Evolutionary conservation across 2,113 vertebrate genomes (phyloP), one percentile per base, ranked within the genome.

Genomic region (Catharus bicknelli): DNA sequence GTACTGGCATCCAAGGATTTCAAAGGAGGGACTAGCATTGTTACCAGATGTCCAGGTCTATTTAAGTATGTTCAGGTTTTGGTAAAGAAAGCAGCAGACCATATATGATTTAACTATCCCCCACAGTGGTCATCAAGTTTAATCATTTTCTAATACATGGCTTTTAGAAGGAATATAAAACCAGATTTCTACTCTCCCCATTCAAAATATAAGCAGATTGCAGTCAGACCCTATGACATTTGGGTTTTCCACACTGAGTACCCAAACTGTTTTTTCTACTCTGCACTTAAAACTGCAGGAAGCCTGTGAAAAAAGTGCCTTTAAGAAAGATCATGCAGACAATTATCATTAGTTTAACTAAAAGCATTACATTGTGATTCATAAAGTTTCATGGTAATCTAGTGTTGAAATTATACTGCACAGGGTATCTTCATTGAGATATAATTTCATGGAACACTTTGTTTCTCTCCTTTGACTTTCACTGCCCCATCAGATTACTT

Each of bases 381-480:
- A 54, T 88, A 86, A 86, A 89, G 25, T 8, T 64, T 79, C 62
- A 82, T 36, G 8, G 42, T 58, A 89, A 76, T 73, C 74, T 85
- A 47, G 34, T 85, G 42, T 69, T 87, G 81, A 93, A 93, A 92
- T 76, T 85, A 50, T 54, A 40, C 36, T 42, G 23, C 23, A 69
- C 5, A n/a, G 32, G 55, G 43, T 45, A 72, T 76, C 14, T 90
- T 67, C 23, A 11, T 20, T 4, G 1, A 70, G 70, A 51, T 48
- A 80, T 26, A 89, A 85, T 93, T 86, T 82, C 36, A 73, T 38
- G 34, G 45, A 90, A 82, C 0, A 3, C 26, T 76, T 17, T 79
- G 29, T 87, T 91, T 87, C 25, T 77, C 45, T 87, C 50, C 42
- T 90, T 79, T 86, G 79, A 94, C 69, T 94, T 94, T 94, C 62